Percentiles rank a stretch among this genome's conserved stretches.
phyloP scores from a whole-genome alignment of 1,140 invertebrate species.

The Thalassaphorura encarpata region DNA sequence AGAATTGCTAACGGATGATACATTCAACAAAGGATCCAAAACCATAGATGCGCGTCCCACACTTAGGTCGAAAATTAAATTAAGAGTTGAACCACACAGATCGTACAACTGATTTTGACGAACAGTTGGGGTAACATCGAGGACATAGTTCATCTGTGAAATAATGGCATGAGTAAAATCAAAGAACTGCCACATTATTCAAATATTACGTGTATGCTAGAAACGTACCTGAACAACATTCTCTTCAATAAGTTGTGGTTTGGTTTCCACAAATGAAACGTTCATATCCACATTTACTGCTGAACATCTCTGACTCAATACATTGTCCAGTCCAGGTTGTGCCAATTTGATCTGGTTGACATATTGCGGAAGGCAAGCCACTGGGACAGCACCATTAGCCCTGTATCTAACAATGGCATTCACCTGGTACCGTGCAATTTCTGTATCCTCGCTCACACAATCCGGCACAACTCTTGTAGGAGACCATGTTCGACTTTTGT shows the following conservation, averaged over 20 bases:
- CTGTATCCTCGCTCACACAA: conserved; percentile 86
- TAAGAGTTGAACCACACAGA: conserved; percentile 83
- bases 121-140: conserved; percentile 76
- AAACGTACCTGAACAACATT: conserved; percentile 59
- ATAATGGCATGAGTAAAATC: neutral
- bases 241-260: conserved; percentile 64
- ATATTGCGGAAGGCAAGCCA: conserved; percentile 73
- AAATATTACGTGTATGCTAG: conserved; percentile 32
- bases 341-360: conserved; percentile 69
- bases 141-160: conserved; percentile 26
- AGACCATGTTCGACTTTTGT: conserved; percentile 59
- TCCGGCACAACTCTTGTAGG: conserved; percentile 80
- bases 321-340: conserved; percentile 64
- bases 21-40: conserved; percentile 78
- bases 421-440: conserved; percentile 87
- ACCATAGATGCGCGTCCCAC: conserved; percentile 84
- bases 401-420: conserved; percentile 78
- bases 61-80: conserved; percentile 84
- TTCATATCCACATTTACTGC: conserved; percentile 91
- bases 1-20: conserved; percentile 76
- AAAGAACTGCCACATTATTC: neutral
- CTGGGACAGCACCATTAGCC: conserved; percentile 74
- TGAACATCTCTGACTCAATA: conserved; percentile 82
- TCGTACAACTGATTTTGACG: conserved; percentile 84
- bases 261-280: conserved; percentile 73